Conservation (phyloP, 2,797 vertebrate genomes). For the Syngnathus acus region DNA sequence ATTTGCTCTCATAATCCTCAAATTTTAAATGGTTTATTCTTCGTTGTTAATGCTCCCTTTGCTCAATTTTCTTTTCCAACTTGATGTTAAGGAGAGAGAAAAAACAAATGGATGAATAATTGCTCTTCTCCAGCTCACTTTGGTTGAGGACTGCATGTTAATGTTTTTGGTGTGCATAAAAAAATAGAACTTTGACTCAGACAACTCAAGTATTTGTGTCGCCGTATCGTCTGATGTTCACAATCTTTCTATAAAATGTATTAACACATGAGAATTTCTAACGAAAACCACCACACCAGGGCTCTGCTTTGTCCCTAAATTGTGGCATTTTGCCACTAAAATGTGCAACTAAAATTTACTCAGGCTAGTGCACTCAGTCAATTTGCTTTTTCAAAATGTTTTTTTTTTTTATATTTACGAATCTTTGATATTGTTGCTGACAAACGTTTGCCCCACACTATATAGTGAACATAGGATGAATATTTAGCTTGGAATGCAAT, state of each 20-base stretch:
- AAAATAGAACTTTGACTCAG: background rate
- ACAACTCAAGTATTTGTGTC: background rate
- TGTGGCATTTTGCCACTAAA: too few species aligned
- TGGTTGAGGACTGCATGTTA: background rate
- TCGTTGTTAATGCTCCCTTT: slow-evolving; percentile 20
- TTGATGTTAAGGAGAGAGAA: slow-evolving; percentile 35
- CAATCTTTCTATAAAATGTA: background rate
- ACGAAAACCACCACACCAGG: background rate
- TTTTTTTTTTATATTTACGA: too few species aligned
- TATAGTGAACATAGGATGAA: too few species aligned
- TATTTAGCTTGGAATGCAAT: too few species aligned
- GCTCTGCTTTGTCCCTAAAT: too few species aligned
- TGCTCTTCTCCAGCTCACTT: background rate
- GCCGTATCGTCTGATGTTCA: background rate
- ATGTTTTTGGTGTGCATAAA: slow-evolving; percentile 3
- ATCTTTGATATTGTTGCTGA: too few species aligned
- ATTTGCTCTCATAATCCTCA: background rate
- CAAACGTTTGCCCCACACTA: too few species aligned
- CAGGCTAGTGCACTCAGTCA: too few species aligned
- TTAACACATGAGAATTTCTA: background rate
- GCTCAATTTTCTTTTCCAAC: slow-evolving; percentile 37
- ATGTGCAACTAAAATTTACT: too few species aligned
- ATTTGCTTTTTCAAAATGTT: too few species aligned
- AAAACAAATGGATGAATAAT: slow-evolving; percentile 1
- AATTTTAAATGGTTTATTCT: slow-evolving; percentile 1